Percentiles rank a stretch among this genome's conserved stretches.
These are phyloP conservation scores for Lampris megalopsis DNA, from an alignment of 2,113 vertebrate genomes.

Conservation along the genomic window DNA sequence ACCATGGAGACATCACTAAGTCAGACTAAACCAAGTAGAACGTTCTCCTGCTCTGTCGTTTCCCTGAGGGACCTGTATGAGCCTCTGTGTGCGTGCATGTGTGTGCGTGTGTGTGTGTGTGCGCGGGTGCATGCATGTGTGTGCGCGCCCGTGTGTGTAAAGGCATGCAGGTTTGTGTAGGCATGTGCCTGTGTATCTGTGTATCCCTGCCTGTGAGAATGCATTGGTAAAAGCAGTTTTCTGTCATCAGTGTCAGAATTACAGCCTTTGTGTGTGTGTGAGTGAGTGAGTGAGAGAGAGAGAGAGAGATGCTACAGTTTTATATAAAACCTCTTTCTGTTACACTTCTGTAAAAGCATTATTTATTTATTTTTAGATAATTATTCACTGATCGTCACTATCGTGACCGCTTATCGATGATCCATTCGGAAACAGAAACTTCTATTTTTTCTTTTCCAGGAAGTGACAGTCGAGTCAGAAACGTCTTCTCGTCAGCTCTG, in stretches of 20 bases:
- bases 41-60: slow-evolving; percentile 40
- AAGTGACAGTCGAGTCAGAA: too few relatives aligned
- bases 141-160: not conserved
- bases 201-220: not conserved
- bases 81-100: not conserved
- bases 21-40: slow-evolving; percentile 60
- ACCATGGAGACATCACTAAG: slow-evolving; percentile 78
- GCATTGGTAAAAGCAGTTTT: not conserved
- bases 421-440: too few relatives aligned
- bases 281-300: not conserved
- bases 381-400: not conserved
- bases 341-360: not conserved
- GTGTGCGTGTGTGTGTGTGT: slow-evolving; percentile 17
- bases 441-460: too few relatives aligned
- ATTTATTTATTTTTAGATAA: not conserved
- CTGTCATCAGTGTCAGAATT: too few relatives aligned
- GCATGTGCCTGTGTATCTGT: slow-evolving; percentile 13
- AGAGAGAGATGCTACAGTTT: not conserved
- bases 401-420: too few relatives aligned
- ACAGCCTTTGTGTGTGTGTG: not conserved
- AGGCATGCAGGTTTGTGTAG: not conserved
- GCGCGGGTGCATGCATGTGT: slow-evolving; percentile 1
- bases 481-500: too few relatives aligned
- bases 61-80: slow-evolving; percentile 43
- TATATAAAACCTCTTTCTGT: not conserved